Percentiles rank a stretch among this genome's conserved stretches.
These are phyloP conservation scores for Xanthia togata DNA, from an alignment of 2,888 invertebrate genomes.

Conservation along the genomic window DNA sequence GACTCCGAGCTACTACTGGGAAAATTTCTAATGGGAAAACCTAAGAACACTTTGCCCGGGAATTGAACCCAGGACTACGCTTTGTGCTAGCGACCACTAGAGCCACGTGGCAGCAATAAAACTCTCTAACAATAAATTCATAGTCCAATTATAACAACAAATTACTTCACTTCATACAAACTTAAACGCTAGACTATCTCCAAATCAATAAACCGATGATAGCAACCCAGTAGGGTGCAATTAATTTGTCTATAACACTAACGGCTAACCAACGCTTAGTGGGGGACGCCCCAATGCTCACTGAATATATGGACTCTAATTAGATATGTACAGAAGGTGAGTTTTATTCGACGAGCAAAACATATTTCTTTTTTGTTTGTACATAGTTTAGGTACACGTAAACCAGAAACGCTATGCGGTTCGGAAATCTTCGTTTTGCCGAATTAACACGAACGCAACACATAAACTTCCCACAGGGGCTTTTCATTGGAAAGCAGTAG, in stretches of 20 bases:
- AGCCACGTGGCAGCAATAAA: background rate
- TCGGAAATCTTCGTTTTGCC: too few species aligned
- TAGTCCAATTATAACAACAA: background rate
- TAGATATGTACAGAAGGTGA: background rate
- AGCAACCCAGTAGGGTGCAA: constrained; percentile 26
- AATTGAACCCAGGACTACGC: too few species aligned
- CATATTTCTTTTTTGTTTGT: too few species aligned
- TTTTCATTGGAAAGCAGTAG: too few species aligned
- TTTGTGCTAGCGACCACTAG: background rate
- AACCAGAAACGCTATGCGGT: too few species aligned
- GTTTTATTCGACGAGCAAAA: background rate
- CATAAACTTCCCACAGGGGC: too few species aligned
- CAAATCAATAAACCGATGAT: constrained; percentile 34
- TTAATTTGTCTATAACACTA: constrained; percentile 42
- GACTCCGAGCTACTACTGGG: background rate
- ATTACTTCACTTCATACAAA: background rate
- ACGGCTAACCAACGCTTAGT: constrained; percentile 42
- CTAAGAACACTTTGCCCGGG: background rate
- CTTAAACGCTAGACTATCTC: background rate
- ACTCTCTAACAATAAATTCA: background rate
- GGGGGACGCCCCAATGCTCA: constrained; percentile 44
- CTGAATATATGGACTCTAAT: constrained; percentile 7
- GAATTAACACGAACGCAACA: too few species aligned
- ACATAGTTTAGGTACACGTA: background rate
- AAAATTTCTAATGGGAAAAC: too few species aligned